phyloP scores from a whole-genome alignment of 37 sponge, comb jelly and placozoan species.

The Beroe forskalii region DNA sequence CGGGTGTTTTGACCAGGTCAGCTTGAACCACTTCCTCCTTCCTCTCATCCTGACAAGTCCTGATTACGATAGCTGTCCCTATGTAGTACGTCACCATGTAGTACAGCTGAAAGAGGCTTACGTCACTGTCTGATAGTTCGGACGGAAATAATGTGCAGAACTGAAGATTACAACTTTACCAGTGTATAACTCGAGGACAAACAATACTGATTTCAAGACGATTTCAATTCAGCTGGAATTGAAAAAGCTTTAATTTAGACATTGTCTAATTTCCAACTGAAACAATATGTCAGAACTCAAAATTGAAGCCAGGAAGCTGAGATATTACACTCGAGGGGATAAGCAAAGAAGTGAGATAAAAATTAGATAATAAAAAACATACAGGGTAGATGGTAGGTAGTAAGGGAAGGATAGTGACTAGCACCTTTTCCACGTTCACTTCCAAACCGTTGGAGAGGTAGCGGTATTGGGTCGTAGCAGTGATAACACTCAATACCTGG shows the following conservation, averaged over 20 bases:
- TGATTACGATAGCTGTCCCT: constrained; percentile 8
- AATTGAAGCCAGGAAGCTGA: too few relatives aligned
- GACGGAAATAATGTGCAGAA: neutral
- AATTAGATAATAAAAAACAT: too few relatives aligned
- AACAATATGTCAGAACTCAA: too few relatives aligned
- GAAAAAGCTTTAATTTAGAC: too few relatives aligned
- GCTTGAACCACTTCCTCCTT: too few relatives aligned
- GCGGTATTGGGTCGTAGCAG: neutral
- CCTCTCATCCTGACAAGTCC: neutral
- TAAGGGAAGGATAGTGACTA: constrained; percentile 16
- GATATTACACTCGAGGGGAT: too few relatives aligned
- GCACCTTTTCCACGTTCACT: neutral
- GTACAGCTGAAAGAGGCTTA: constrained; percentile 21
- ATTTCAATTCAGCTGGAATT: too few relatives aligned
- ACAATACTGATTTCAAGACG: too few relatives aligned
- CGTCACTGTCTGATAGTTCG: neutral
- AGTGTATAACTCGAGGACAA: neutral
- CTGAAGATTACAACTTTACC: neutral
- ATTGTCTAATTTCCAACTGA: too few relatives aligned
- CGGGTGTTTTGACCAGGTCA: constrained; percentile 13
- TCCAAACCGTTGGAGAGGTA: neutral
- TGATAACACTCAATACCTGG: neutral
- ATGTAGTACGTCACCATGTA: constrained; percentile 20
- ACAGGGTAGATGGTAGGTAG: constrained; percentile 58
- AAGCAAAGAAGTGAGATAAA: too few relatives aligned